Base-by-base conservation (phyloP, 1,140 invertebrate genomes). In the Papilio glaucus region DNA sequence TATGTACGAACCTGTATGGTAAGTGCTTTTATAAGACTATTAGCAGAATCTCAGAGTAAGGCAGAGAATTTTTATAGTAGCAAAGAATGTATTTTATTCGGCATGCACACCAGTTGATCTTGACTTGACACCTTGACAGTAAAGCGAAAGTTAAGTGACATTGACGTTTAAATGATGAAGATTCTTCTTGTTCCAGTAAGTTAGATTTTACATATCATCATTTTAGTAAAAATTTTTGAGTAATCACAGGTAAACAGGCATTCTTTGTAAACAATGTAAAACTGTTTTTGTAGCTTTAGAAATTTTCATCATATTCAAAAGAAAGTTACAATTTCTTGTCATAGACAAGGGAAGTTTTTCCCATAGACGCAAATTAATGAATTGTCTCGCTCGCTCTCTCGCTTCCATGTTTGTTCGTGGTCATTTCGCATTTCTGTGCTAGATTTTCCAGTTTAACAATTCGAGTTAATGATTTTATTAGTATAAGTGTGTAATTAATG, bases 381-480 rank as follows among this genome's bases (percentile, higher is more conserved):
- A 89, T 88, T 86, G 80, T 90, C 88, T 89, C 77, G 89, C 83
- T 88, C 84, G 82, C 84, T 88, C 87, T 89, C 86, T 91, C 83
- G 88, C 89, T 90, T 93, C 91, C 91, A 93, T 93, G 91, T 93
- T 93, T 93, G 91, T 92, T 93, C 91, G 89, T 92, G 87, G 90
- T 91, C 87, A 89, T 89, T 92, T 92, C 82, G 84, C 86, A 85
- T 89, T 91, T 92, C 85, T 87, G 86, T 87, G 84, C 83, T 92
- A 91, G 82, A 89, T 88, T 90, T 91, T 88, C 84, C 80, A 90
- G 81, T 86, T 91, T 88, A 87, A 72, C 82, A 78, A 84, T 86
- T 85, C 85, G 81, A 82, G 87, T 88, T 87, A 86, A 84, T 89
- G 87, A 85, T 91, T 89, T 81, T 85, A 84, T 85, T 85, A 74